Percentiles rank a stretch among this genome's conserved stretches.
These are phyloP conservation scores for Clarias batrachus DNA, from an alignment of 2,113 vertebrate genomes.

Conservation along the genomic window DNA sequence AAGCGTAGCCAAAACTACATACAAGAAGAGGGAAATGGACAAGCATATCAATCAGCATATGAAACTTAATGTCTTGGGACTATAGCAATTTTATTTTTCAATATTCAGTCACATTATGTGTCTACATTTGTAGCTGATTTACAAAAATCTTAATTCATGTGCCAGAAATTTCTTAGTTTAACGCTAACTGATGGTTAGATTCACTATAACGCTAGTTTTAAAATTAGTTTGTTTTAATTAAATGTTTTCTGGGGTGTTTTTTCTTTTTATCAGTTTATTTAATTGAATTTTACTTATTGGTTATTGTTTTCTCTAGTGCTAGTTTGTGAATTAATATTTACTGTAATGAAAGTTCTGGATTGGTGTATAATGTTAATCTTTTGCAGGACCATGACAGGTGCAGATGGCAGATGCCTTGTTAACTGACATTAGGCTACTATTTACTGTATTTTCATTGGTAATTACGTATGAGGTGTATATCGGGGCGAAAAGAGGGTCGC, in stretches of 20 bases:
- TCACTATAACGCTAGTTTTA: not conserved
- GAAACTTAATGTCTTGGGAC: too few species aligned
- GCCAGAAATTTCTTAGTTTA: not conserved
- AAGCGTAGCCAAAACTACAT: not conserved
- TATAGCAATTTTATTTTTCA: not conserved
- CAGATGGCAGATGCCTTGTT: too few species aligned
- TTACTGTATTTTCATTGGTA: too few species aligned
- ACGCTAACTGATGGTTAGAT: not conserved
- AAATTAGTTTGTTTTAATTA: not conserved
- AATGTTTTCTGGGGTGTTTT: not conserved
- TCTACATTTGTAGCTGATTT: not conserved
- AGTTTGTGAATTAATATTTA: not conserved
- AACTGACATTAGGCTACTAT: too few species aligned
- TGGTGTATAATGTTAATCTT: too few species aligned
- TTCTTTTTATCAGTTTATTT: not conserved
- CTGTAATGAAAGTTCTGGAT: not conserved
- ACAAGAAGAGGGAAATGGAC: conserved; percentile 14
- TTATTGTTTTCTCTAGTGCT: not conserved
- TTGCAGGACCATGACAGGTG: too few species aligned
- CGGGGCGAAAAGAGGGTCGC: too few species aligned
- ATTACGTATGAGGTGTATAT: too few species aligned
- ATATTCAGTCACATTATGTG: not conserved
- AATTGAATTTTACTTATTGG: not conserved
- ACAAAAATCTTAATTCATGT: not conserved
- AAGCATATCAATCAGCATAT: not conserved